These are phyloP conservation scores for Microplitis demolitor DNA, from an alignment of 1,140 invertebrate species.

Conservation along the genomic window DNA sequence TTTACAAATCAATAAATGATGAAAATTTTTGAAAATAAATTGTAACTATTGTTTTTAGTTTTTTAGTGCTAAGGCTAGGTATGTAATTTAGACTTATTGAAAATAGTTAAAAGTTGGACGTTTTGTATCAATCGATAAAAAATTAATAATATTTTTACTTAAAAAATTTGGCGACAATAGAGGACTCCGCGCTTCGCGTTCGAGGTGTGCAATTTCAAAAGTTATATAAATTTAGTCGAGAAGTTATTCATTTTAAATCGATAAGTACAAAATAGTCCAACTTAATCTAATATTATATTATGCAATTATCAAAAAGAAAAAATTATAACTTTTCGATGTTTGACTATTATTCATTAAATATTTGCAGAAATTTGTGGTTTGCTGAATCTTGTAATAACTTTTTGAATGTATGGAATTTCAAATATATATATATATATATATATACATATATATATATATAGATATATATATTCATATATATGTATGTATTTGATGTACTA, in stretches of 20 bases:
- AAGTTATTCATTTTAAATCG: not conserved
- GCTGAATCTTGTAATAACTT: conserved; percentile 62
- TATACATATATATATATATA: conserved; percentile 35
- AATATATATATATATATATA: conserved; percentile 39
- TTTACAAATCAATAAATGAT: not conserved
- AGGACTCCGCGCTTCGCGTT: no score
- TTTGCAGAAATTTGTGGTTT: conserved; percentile 63
- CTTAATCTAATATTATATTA: conserved; percentile 42
- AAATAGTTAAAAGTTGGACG: conserved; percentile 36
- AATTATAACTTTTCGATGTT: conserved; percentile 51
- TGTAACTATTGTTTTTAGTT: not conserved
- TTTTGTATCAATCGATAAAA: conserved; percentile 37
- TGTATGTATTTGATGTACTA: conserved; percentile 54
- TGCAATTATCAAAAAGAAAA: conserved; percentile 43
- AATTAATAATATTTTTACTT: not conserved
- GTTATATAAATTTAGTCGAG: conserved; percentile 1
- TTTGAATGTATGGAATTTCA: conserved; percentile 58
- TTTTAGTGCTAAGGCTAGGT: conserved; percentile 42
- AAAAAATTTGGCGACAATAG: no score
- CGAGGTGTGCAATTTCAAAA: not conserved
- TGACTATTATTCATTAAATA: conserved; percentile 60
- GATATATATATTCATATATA: conserved; percentile 33
- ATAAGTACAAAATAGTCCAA: conserved; percentile 37
- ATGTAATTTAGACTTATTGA: conserved; percentile 41
- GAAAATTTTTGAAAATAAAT: not conserved